Base-by-base conservation (phyloP, 2,797 vertebrate species). In the Epinephelus malabaricus region DNA sequence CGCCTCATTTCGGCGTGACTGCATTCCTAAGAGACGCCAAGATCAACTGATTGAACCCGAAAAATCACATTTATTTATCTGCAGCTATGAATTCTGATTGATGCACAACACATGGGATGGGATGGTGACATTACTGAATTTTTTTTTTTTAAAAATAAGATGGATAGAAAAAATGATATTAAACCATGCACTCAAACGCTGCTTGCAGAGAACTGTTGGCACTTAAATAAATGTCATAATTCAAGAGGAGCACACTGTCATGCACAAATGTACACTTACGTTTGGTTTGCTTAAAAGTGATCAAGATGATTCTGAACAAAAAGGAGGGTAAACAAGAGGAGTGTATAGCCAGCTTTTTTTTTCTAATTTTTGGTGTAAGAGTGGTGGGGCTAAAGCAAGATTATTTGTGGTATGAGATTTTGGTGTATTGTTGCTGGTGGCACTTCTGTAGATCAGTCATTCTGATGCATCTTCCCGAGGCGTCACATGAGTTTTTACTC, bases 1-100 rank as follows among this genome's bases (percentile, higher is more conserved):
- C 0, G 0, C 1, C 12, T n/a, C 0, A 1, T 67, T 67, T 58
- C 46, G 38, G n/a, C 55, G 59, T 65, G 60, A 69, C 61, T 60
- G 45, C 61, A 59, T 74, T 76, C 10, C 64, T 62, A 5, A 53
- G 25, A 76, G 67, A 63, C 64, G 81, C 76, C 78, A 84, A 82
- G 18, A 86, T 83, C 66, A 84, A 83, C 79, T 53, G 71, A 62
- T 56, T 79, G 62, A 59, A 76, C 54, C 53, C n/a, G 25, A 25
- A 76, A 71, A 67, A 79, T 54, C 46, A 53, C 49, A 67, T 34
- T 61, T 9, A 65, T 60, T 83, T 12, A 53, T 81, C 38, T 67
- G 66, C 51, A 54, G 59, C 69, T 72, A 40, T 18, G 30, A 69
- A 66, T 23, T 40, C 6, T 25, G 7, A 87, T 63, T 61, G 56